Conservation (phyloP, 2,797 vertebrate genomes). For the Cossypha heuglini region DNA sequence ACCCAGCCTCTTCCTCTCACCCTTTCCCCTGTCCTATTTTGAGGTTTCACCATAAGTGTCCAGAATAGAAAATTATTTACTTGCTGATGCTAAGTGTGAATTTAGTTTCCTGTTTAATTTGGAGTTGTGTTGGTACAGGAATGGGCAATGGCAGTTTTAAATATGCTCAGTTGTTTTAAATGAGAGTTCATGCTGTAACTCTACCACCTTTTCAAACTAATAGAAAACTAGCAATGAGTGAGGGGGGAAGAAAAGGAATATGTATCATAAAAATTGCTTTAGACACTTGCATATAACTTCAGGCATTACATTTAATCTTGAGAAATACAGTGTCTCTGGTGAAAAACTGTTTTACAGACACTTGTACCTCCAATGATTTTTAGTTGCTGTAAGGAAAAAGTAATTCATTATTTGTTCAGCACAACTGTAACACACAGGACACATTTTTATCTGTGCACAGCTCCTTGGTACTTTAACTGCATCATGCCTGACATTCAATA, state of each 20-base stretch:
- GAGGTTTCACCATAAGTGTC: not conserved
- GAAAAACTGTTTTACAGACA: not conserved
- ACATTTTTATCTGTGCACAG: not conserved
- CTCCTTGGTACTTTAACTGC: not conserved
- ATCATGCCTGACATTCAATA: not conserved
- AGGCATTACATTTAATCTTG: not conserved
- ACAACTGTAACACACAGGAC: not conserved
- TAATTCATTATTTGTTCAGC: not conserved
- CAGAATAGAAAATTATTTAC: not conserved
- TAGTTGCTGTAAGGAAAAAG: not conserved
- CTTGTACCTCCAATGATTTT: not conserved
- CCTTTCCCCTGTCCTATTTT: not conserved
- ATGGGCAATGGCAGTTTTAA: not conserved
- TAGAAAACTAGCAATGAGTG: not conserved
- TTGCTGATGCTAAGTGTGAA: not conserved
- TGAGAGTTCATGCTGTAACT: not conserved
- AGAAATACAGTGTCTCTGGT: not conserved
- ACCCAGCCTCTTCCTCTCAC: not conserved
- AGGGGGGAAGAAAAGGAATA: rapidly evolving
- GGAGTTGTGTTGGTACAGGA: not conserved
- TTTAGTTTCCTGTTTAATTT: not conserved
- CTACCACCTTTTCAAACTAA: not conserved
- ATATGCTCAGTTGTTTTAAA: not conserved
- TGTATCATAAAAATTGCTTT: not conserved
- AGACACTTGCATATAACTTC: not conserved